A percentile compares a stretch with the other conserved stretches of the same genome.
Conservation (phyloP, 2,797 vertebrate genomes). For the Crocidura indochinensis region DNA sequence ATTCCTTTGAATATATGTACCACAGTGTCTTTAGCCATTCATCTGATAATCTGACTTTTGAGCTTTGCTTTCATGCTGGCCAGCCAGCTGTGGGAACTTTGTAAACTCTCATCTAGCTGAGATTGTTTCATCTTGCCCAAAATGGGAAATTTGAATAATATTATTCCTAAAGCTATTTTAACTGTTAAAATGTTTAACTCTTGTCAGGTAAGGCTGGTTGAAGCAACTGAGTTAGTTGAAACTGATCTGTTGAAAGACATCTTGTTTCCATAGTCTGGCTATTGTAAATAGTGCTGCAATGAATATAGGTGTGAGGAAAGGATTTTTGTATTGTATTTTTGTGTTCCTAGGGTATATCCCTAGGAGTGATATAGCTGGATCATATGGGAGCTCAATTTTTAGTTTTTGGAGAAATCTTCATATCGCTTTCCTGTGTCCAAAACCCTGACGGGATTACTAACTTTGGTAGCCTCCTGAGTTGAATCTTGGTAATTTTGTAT, state of each 20-base stretch:
- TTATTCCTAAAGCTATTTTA: not conserved
- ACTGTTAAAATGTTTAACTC: not conserved
- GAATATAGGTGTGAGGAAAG: too few species aligned
- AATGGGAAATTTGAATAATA: not conserved
- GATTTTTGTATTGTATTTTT: too few species aligned
- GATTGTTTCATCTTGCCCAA: not conserved
- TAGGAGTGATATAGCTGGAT: too few species aligned
- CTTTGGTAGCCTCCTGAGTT: not conserved
- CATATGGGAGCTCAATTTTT: too few species aligned
- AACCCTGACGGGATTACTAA: not conserved
- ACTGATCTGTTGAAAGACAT: too few species aligned
- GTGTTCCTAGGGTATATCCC: too few species aligned
- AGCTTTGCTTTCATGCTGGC: accelerated
- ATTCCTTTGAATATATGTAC: too few species aligned
- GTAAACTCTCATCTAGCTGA: not conserved
- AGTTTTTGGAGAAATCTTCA: too few species aligned
- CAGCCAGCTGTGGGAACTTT: not conserved
- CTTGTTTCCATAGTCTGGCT: too few species aligned
- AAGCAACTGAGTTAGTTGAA: not conserved
- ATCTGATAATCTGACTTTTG: not conserved
- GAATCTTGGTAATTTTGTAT: not conserved
- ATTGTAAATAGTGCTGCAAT: too few species aligned
- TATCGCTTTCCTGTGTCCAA: too few species aligned
- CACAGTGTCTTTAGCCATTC: too few species aligned
- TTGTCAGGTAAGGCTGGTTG: not conserved